These are phyloP conservation scores for Nymphalis c-album DNA, from an alignment of 2,888 invertebrate species.

Conservation along the genomic window DNA sequence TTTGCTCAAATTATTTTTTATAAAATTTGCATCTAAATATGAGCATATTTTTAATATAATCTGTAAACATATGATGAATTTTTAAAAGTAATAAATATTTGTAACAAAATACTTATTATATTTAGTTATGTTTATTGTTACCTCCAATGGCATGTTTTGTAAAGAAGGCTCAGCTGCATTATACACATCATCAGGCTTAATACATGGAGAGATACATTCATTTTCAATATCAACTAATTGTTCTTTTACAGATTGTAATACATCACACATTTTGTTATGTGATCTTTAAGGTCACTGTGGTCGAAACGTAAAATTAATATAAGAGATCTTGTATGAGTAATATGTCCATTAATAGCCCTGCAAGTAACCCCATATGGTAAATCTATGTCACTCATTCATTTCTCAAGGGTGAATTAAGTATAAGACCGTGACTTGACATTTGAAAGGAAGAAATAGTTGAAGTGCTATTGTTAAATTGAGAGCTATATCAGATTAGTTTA, in stretches of 20 bases:
- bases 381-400: slow-evolving; percentile 34
- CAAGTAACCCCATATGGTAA: slow-evolving; percentile 41
- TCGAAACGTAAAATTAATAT: slow-evolving; percentile 10
- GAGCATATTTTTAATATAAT: slow-evolving; percentile 83
- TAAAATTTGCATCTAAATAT: slow-evolving; percentile 79
- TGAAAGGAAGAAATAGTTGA: not conserved
- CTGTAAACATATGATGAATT: slow-evolving; percentile 57
- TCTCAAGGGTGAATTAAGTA: slow-evolving; percentile 36
- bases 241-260: slow-evolving; percentile 54
- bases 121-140: slow-evolving; percentile 43
- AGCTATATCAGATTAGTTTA: not conserved
- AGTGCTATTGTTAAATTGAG: not conserved
- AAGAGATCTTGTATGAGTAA: slow-evolving; percentile 30
- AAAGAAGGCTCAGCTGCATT: slow-evolving; percentile 52
- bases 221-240: slow-evolving; percentile 56
- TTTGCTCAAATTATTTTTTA: slow-evolving; percentile 76
- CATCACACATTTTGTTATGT: slow-evolving; percentile 60
- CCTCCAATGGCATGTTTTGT: slow-evolving; percentile 72
- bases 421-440: not conserved
- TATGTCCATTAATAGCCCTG: slow-evolving; percentile 16
- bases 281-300: slow-evolving; percentile 11
- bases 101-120: slow-evolving; percentile 1
- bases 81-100: not conserved
- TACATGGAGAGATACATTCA: slow-evolving; percentile 38
- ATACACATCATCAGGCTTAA: slow-evolving; percentile 42